These are phyloP conservation scores for Phyllopteryx taeniolatus DNA, from an alignment of 2,113 vertebrate species.

Conservation along the genomic window DNA sequence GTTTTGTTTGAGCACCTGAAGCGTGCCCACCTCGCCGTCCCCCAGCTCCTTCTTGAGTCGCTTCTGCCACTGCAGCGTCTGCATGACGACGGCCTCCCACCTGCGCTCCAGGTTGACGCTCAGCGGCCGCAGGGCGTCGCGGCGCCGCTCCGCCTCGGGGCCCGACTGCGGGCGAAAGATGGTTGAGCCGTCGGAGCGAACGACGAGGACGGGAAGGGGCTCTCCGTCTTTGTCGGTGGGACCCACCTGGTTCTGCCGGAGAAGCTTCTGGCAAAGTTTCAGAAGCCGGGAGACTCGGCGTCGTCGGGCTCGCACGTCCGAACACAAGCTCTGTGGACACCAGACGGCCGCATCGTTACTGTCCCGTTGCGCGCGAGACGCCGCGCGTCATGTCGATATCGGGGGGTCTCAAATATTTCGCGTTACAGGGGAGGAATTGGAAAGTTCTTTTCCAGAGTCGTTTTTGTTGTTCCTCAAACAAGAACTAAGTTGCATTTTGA, in stretches of 20 bases:
- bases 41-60: conserved; percentile 82
- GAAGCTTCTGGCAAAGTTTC: conserved; percentile 88
- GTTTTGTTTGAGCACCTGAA: background rate
- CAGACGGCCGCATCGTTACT: background rate
- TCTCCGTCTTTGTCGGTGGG: no score
- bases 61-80: conserved; percentile 95
- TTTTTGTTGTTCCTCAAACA: no score
- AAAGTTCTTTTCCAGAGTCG: no score
- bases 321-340: conserved; percentile 76
- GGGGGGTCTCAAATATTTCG: no score
- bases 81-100: conserved; percentile 99
- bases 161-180: background rate
- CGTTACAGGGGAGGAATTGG: no score
- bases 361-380: no score
- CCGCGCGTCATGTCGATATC: no score
- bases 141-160: conserved; percentile 74
- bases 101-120: conserved; percentile 93
- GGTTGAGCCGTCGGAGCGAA: no score
- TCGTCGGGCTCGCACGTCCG: conserved; percentile 85
- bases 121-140: conserved; percentile 89
- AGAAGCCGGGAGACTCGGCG: conserved; percentile 88
- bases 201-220: no score
- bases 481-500: no score
- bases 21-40: conserved; percentile 76
- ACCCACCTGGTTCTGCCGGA: conserved; percentile 78